Evolutionary conservation across 2,888 invertebrate species (phyloP), one percentile per base, ranked within the genome.

Genomic region (Drosophila atripex): DNA sequence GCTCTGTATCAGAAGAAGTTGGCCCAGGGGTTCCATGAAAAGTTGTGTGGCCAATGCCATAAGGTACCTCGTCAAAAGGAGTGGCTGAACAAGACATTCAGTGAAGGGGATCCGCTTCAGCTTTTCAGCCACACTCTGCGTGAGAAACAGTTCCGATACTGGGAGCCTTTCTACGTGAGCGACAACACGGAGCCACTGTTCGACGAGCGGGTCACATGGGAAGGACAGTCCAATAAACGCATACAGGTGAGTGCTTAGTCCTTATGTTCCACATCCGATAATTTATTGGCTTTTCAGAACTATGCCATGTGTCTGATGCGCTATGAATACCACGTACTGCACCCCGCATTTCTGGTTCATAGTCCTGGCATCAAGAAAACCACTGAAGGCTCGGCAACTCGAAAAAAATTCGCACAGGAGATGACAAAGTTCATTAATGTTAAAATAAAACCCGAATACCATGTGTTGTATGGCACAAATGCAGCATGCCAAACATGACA

Each of bases 161-260:
- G 97, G 97, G 97, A 98, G 90, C 98, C 98, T 1, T 97, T 98
- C 86, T 98, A 95, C 89, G 96, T 98, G 55, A 97, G 97, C 21
- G 97, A 97, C 0, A 96, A 97, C 89, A 92, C 93, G n/a, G 97
- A 97, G 72, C 97, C 97, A 0, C 92, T 95, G 58, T 98, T 97
- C 90, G 97, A 98, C 79, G 97, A 97, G 90, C 93, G 97, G 76
- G 94, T 98, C 66, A 96, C 96, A 80, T 98, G 97, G 97, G 97
- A 98, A 89, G 97, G 97, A 9, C 96, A 96, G 91, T 88, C 88
- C 1, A 89, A 90, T 52, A 90, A 90, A 56, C 85, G 91, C 0
- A 88, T 91, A 61, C 90, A 90, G 82, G 89, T 89, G 8, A 52
- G 71, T 41, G 8, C 6, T 14, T 0, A 35, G 3, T 38, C 1